Conservation (phyloP, 2,797 vertebrate species). For the Echiichthys vipera region DNA sequence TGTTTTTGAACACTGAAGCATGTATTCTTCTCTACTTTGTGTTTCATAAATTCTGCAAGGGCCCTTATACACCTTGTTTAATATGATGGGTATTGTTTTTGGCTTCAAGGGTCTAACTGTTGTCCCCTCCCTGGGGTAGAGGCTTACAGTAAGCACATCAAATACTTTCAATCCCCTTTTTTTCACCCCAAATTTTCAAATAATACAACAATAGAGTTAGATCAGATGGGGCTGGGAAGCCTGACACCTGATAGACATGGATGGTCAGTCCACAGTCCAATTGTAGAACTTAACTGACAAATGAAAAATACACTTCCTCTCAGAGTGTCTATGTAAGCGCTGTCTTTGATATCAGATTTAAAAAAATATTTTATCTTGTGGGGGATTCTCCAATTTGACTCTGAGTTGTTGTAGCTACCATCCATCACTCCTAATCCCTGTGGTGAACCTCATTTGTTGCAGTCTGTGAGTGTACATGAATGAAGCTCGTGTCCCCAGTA, state of each 20-base stretch:
- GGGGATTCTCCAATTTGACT: neutral
- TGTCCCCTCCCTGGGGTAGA: neutral
- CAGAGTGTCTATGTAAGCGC: too few species aligned
- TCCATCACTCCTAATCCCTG: constrained; percentile 59
- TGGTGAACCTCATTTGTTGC: constrained; percentile 59
- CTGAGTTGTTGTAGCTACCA: constrained; percentile 13
- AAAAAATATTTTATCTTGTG: neutral
- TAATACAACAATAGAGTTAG: neutral
- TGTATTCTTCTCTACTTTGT: too few species aligned
- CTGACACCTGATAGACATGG: too few species aligned
- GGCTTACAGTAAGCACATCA: neutral
- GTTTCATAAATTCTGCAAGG: too few species aligned
- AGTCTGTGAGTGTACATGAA: constrained; percentile 36
- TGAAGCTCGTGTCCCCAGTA: constrained; percentile 48
- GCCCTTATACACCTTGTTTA: too few species aligned
- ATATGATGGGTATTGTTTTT: too few species aligned
- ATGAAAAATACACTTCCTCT: neutral
- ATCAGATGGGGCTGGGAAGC: too few species aligned
- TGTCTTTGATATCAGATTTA: too few species aligned
- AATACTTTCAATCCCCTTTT: neutral
- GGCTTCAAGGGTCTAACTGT: too few species aligned
- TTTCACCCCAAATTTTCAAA: neutral
- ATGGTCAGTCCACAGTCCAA: too few species aligned
- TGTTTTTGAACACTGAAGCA: too few species aligned
- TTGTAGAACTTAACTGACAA: neutral